Conservation (phyloP, 37 sponge, comb jelly and placozoan species). For the Tethya wilhelma region DNA sequence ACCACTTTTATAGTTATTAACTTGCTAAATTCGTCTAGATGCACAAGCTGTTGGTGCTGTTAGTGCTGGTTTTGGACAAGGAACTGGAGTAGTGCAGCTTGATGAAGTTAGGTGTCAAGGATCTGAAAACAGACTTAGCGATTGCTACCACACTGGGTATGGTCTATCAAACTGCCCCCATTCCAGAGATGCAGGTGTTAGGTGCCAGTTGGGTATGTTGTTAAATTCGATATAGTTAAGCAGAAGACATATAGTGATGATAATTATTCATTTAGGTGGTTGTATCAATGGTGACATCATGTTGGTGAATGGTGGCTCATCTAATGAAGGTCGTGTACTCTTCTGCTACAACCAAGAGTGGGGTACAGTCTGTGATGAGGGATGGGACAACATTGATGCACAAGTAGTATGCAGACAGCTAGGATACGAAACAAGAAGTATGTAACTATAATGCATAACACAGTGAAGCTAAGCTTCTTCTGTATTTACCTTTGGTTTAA, state of each 20-base stretch:
- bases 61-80: neutral
- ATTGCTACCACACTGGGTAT: conserved; percentile 13
- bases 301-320: neutral
- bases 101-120: conserved; percentile 39
- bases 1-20: neutral
- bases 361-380: conserved; percentile 20
- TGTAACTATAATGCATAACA: neutral
- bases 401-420: conserved; percentile 13
- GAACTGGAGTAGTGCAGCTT: conserved; percentile 18
- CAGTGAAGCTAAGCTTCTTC: no score
- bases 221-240: neutral
- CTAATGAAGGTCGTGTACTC: neutral
- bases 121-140: conserved; percentile 10
- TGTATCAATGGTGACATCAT: neutral
- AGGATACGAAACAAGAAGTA: conserved; percentile 1
- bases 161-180: neutral
- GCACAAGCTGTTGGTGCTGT: neutral
- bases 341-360: conserved; percentile 3
- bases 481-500: neutral
- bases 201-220: neutral
- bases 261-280: neutral
- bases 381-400: neutral
- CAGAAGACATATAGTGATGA: neutral
- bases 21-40: neutral
- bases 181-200: conserved; percentile 6